Percentiles rank a stretch among this genome's conserved stretches.
Conservation (phyloP, 2,797 vertebrate species). For the Clarias fuscus region DNA sequence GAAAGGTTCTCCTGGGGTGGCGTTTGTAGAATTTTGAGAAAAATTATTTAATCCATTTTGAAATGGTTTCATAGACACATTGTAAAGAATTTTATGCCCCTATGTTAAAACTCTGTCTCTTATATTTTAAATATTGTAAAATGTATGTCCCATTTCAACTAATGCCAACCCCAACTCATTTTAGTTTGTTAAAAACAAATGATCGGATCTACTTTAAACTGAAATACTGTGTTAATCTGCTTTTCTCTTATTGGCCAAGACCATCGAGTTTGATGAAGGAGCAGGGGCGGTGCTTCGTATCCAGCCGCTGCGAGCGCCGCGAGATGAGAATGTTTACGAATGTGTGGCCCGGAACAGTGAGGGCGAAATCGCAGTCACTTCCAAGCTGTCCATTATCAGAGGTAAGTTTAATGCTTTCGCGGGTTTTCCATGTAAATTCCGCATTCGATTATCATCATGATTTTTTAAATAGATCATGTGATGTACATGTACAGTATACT, state of each 20-base stretch:
- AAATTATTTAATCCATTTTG: too few species aligned
- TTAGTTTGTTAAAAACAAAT: background rate
- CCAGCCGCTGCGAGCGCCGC: constrained; percentile 91
- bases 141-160: background rate
- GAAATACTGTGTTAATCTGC: background rate
- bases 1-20: too few species aligned
- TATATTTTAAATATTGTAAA: background rate
- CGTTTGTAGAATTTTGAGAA: too few species aligned
- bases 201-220: background rate
- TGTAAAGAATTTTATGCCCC: background rate
- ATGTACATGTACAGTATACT: background rate
- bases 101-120: background rate
- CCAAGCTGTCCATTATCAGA: constrained; percentile 95
- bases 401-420: constrained; percentile 70
- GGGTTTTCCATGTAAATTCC: background rate
- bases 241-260: constrained; percentile 70
- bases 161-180: background rate
- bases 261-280: constrained; percentile 94
- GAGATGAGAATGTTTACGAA: constrained; percentile 94
- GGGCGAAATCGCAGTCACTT: constrained; percentile 86
- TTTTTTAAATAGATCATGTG: background rate
- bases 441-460: background rate
- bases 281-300: constrained; percentile 93
- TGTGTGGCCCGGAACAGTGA: constrained; percentile 91
- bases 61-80: too few species aligned